Conservation (phyloP, 1,140 invertebrate species). For the Triops longicaudatus region DNA sequence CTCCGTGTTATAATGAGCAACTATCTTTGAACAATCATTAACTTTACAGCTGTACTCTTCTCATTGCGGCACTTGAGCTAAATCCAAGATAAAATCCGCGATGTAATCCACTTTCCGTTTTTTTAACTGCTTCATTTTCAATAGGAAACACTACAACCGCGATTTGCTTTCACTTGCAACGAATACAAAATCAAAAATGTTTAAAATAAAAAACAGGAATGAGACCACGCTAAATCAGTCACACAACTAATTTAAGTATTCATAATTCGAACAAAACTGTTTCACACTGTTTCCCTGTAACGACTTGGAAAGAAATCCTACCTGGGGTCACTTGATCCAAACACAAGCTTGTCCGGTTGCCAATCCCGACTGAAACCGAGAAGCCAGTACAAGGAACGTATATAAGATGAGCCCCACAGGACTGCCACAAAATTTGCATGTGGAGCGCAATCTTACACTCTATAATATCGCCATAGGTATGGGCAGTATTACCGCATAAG, state of each 20-base stretch:
- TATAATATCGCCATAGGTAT: background rate
- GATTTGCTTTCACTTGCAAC: background rate
- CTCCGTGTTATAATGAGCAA: background rate
- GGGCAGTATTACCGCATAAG: background rate
- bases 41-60: background rate
- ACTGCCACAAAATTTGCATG: background rate
- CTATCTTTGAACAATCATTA: background rate
- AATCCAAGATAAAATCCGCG: no score
- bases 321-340: constrained; percentile 4
- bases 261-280: background rate
- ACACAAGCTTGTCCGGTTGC: constrained; percentile 1
- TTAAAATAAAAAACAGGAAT: background rate
- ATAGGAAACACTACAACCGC: background rate
- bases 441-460: background rate
- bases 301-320: background rate
- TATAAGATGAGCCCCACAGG: constrained; percentile 5
- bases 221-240: background rate
- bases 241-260: background rate
- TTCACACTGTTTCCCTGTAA: background rate
- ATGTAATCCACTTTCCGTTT: no score
- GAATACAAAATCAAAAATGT: background rate
- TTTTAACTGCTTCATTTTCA: background rate
- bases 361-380: constrained; percentile 1
- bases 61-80: background rate
- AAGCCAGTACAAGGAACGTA: background rate